Evolutionary conservation across 2,797 vertebrate species (phyloP).

Genomic region (Chloroceryle inda): DNA sequence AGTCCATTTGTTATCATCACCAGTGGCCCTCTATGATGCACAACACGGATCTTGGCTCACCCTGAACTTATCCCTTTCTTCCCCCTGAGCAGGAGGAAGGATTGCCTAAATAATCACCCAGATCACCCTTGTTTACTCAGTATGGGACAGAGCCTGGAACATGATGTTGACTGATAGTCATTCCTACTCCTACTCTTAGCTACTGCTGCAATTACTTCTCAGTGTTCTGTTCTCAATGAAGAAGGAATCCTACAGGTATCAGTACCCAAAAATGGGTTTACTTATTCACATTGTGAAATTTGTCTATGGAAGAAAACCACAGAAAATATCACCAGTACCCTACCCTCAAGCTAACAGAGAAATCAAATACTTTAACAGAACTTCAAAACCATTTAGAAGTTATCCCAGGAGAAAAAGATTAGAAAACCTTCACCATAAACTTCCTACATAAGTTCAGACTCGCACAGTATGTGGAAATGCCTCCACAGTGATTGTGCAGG

Average conservation of each 20-base stretch:
- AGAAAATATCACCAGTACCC: neutral
- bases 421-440: neutral
- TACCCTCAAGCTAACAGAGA: neutral
- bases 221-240: neutral
- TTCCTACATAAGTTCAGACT: neutral
- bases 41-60: neutral
- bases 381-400: neutral
- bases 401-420: neutral
- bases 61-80: neutral
- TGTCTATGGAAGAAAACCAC: neutral
- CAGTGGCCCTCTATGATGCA: neutral
- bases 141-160: neutral
- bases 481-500: neutral
- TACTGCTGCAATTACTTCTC: neutral
- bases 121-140: neutral
- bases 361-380: neutral
- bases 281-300: neutral
- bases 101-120: neutral
- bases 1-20: neutral
- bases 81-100: neutral
- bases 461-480: neutral
- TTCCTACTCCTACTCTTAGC: neutral
- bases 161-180: neutral
- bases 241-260: neutral
- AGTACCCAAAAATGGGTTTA: neutral